Evolutionary conservation across 2,113 vertebrate genomes (phyloP), one percentile per base, ranked within the genome.

Genomic region (Amblyopsis rosae): DNA sequence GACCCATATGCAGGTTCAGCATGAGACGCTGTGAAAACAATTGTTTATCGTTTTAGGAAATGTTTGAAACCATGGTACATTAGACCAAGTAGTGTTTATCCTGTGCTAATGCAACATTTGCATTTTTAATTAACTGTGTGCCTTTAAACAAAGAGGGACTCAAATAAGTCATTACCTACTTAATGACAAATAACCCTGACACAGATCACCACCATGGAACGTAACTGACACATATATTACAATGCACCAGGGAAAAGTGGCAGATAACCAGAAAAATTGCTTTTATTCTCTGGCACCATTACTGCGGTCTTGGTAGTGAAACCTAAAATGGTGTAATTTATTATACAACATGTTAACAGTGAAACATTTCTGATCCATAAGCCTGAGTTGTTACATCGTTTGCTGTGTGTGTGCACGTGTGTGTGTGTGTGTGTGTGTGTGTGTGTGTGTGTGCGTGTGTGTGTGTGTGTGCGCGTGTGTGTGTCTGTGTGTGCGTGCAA

Each of bases 1-100:
- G 72, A 51, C 73, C 72, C 60, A 16, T 67, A 67, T 63, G 13
- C 58, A 26, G 11, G 10, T 62, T 79, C 66, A 79, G 68, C 49
- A 63, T 78, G 8, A 35, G 51, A 15, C 50, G 15, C 70, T 68
- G 66, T 63, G 7, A 19, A 41, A 41, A 50, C 62, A 41, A 17
- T 48, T 56, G 12, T 58, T 76, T 51, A 74, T 45, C 16, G 65
- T 69, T 79, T 79, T 54, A 62, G 17, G 75, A 85, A 77, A 65
- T 16, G 50, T n/a, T 16, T 58, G 64, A 79, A 74, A 59, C 63
- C 68, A 54, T 50, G 54, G 59, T 45, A 53, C 56, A 16, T 19
- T 54, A 4, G 53, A 17, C 19, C 16, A 32, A 41, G 12, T 16
- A 12, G 32, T 33, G 72, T 54, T 59, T 77, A 26, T 61, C 48